These are phyloP conservation scores for Deilephila porcellus DNA, from an alignment of 2,888 invertebrate species.

Conservation along the genomic window DNA sequence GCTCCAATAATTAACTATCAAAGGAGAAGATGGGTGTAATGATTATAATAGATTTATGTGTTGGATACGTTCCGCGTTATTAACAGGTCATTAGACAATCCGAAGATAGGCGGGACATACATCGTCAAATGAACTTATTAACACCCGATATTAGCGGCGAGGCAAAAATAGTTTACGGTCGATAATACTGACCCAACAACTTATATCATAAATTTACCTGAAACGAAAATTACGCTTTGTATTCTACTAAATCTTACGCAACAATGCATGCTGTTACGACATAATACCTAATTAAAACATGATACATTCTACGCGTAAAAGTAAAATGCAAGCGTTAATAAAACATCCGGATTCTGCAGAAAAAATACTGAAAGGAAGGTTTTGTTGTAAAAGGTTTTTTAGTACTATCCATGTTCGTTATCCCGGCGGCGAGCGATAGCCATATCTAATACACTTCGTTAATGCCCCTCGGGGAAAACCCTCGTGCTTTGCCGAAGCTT, in stretches of 20 bases:
- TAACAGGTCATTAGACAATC: slow-evolving; percentile 66
- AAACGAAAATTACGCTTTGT: neutral
- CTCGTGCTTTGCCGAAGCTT: neutral
- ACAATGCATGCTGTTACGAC: too few relatives aligned
- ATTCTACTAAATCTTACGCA: neutral
- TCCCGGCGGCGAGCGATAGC: slow-evolving; percentile 14
- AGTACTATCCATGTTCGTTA: neutral
- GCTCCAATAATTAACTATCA: slow-evolving; percentile 24
- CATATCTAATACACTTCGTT: slow-evolving; percentile 21
- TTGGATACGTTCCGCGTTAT: slow-evolving; percentile 41
- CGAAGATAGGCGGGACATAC: slow-evolving; percentile 49
- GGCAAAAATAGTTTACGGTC: slow-evolving; percentile 37
- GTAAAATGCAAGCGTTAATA: neutral
- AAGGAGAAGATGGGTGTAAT: slow-evolving; percentile 45
- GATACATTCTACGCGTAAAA: neutral
- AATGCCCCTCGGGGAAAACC: neutral
- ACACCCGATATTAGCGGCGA: slow-evolving; percentile 39
- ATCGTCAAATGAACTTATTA: slow-evolving; percentile 54
- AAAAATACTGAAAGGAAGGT: neutral
- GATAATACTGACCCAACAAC: slow-evolving; percentile 32
- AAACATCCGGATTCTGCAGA: neutral
- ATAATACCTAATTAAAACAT: too few relatives aligned
- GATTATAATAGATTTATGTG: slow-evolving; percentile 37
- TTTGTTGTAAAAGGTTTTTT: slow-evolving; percentile 7
- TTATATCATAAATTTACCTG: neutral